These are phyloP conservation scores for Cinclus mexicanus DNA, from an alignment of 2,113 vertebrate genomes.

Conservation along the genomic window DNA sequence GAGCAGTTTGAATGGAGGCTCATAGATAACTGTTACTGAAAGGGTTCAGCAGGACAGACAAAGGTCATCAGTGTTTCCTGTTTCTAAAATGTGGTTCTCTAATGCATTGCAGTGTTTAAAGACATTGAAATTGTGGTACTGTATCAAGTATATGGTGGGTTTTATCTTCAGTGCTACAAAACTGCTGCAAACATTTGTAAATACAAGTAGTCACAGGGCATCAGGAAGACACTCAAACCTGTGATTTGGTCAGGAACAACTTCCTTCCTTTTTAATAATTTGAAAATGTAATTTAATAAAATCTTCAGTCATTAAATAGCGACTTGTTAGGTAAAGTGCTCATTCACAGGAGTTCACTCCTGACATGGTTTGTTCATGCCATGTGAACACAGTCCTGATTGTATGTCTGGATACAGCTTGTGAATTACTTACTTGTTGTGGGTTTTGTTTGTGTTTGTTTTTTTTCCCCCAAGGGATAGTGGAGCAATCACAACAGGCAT, in stretches of 20 bases:
- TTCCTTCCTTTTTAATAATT: background rate
- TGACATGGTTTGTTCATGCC: background rate
- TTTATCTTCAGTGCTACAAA: background rate
- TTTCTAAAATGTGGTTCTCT: background rate
- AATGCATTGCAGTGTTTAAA: background rate
- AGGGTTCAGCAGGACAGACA: background rate
- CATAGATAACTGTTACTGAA: background rate
- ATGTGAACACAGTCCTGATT: background rate
- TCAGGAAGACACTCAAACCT: background rate
- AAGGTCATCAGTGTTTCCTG: background rate
- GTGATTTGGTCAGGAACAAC: background rate
- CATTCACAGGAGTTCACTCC: background rate
- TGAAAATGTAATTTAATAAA: background rate
- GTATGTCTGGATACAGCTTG: background rate
- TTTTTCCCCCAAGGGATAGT: constrained; percentile 79
- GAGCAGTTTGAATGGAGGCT: background rate
- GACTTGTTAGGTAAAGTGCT: background rate
- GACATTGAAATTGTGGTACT: background rate
- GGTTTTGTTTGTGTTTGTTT: constrained; percentile 1
- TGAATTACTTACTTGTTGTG: constrained; percentile 22
- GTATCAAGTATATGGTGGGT: background rate
- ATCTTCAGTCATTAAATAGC: background rate
- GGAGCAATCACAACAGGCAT: constrained; percentile 84
- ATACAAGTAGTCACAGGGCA: background rate
- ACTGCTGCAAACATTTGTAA: background rate